These are phyloP conservation scores for Phymorhynchus buccinoides DNA, from an alignment of 1,140 invertebrate genomes.

Conservation along the genomic window DNA sequence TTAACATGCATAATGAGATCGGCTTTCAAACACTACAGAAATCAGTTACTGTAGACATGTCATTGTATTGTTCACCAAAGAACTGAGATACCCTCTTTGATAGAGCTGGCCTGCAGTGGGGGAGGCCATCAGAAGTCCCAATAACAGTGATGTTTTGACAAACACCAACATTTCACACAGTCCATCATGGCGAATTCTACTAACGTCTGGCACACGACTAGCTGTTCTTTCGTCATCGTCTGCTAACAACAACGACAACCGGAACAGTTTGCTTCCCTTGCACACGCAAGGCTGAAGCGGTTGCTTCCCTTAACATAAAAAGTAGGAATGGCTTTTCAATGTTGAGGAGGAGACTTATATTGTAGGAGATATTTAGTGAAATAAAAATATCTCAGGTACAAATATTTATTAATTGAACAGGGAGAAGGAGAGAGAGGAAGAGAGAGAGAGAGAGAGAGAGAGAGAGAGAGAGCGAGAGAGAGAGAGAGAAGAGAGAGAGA, in stretches of 20 bases:
- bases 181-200: not conserved
- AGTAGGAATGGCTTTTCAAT: too few relatives aligned
- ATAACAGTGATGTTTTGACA: not conserved
- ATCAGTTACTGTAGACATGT: not conserved
- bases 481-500: too few relatives aligned
- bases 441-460: too few relatives aligned
- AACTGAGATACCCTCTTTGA: not conserved
- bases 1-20: not conserved
- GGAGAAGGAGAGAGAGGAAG: too few relatives aligned
- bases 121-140: not conserved
- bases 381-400: too few relatives aligned
- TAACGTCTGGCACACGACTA: not conserved
- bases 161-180: not conserved
- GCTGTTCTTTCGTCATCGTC: not conserved
- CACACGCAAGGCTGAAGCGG: not conserved
- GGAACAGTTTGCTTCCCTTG: conserved; percentile 9
- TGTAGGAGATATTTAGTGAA: too few relatives aligned
- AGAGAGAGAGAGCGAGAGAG: too few relatives aligned
- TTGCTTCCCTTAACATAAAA: conserved; percentile 26
- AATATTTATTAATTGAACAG: too few relatives aligned
- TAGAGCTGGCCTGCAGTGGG: not conserved
- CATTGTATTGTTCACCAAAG: not conserved
- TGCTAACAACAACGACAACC: not conserved
- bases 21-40: not conserved
- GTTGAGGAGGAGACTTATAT: too few relatives aligned